These are phyloP conservation scores for Panthera leo DNA, from an alignment of 2,113 vertebrate species.

Conservation along the genomic window DNA sequence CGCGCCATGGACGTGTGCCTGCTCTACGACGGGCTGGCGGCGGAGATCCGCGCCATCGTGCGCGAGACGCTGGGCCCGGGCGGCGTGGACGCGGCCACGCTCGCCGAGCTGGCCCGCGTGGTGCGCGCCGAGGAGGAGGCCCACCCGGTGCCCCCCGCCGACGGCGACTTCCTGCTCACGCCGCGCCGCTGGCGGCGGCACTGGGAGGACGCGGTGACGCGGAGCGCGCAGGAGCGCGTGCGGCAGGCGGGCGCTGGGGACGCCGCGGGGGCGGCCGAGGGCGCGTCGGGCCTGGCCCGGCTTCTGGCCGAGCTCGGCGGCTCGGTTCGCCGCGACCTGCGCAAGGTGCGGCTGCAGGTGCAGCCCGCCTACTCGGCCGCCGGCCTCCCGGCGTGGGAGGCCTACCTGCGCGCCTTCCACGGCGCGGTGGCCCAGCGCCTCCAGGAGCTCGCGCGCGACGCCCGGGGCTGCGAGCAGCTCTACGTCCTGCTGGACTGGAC, in stretches of 20 bases:
- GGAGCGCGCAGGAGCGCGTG: conserved; percentile 78
- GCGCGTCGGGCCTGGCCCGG: conserved; percentile 56
- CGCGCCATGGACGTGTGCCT: conserved; percentile 84
- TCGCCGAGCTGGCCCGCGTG: conserved; percentile 77
- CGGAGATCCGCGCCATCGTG: conserved; percentile 73
- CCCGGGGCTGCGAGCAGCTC: conserved; percentile 75
- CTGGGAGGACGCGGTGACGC: conserved; percentile 78
- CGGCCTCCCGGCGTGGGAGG: conserved; percentile 81
- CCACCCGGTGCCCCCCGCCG: conserved; percentile 51
- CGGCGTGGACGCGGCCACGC: conserved; percentile 43
- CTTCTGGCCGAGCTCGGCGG: conserved; percentile 79
- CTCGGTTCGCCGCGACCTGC: conserved; percentile 75
- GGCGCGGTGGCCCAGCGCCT: conserved; percentile 81
- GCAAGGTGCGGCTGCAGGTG: conserved; percentile 80
- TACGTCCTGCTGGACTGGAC: conserved; percentile 84
- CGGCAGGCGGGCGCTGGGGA: fast-evolving
- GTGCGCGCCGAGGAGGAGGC: conserved; percentile 82
- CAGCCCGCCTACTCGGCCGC: conserved; percentile 80
- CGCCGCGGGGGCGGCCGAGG: conserved; percentile 1
- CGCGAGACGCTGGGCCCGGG: conserved; percentile 75
- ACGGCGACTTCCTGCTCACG: conserved; percentile 70
- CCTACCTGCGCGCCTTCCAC: conserved; percentile 83
- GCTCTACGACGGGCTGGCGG: conserved; percentile 81
- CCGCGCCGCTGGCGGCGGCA: conserved; percentile 83
- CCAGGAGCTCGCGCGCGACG: conserved; percentile 69